Evolutionary conservation across 2,113 vertebrate species (phyloP).

Genomic region (Azemiops feae): DNA sequence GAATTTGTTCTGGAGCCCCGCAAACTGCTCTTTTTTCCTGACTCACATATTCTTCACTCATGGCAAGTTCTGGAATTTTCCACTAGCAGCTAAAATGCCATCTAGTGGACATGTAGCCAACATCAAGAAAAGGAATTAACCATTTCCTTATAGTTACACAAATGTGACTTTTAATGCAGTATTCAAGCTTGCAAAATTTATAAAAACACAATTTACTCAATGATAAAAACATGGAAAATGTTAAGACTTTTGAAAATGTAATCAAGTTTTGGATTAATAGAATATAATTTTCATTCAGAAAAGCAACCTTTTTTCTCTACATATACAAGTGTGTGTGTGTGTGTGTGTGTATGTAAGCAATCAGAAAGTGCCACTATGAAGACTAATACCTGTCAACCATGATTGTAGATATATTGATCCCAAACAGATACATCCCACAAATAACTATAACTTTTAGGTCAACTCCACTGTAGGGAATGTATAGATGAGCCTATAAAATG

Average conservation of each 20-base stretch:
- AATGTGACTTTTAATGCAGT: neutral
- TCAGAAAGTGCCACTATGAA: neutral
- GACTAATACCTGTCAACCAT: neutral
- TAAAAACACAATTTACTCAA: neutral
- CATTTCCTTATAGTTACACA: conserved; percentile 45
- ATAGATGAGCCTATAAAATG: neutral
- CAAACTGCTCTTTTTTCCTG: conserved; percentile 36
- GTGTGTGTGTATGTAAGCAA: neutral
- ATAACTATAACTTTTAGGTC: neutral
- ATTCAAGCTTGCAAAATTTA: neutral
- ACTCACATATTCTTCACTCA: conserved; percentile 60
- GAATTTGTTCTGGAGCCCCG: conserved; percentile 34
- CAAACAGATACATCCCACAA: neutral
- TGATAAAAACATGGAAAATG: neutral
- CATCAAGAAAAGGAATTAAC: conserved; percentile 60
- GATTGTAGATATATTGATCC: neutral
- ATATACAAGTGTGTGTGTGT: neutral
- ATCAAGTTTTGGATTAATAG: neutral
- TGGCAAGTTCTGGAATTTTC: conserved; percentile 71
- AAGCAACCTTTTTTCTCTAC: neutral
- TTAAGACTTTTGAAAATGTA: neutral
- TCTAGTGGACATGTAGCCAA: conserved; percentile 66
- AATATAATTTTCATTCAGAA: neutral
- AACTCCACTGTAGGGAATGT: neutral
- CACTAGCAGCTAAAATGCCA: conserved; percentile 66